phyloP scores from a whole-genome alignment of 2,113 vertebrate species.

The Hippocampus zosterae region DNA sequence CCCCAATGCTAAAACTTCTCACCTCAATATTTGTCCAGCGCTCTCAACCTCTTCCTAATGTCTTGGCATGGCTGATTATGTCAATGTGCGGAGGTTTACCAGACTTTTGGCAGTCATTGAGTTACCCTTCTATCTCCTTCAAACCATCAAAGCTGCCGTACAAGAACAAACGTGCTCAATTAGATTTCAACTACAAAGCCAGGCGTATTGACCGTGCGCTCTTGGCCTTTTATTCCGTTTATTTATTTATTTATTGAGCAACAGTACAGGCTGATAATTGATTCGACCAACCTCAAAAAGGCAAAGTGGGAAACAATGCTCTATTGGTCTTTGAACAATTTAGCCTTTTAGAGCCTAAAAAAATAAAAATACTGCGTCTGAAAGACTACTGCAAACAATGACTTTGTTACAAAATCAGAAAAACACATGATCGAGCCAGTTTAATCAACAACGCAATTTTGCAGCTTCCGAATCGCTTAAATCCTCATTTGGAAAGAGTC shows the following conservation, averaged over 20 bases:
- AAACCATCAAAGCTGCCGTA: background rate
- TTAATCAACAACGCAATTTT: too few relatives aligned
- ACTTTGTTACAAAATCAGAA: too few relatives aligned
- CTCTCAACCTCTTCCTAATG: background rate
- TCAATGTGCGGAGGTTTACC: background rate
- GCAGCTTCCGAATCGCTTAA: too few relatives aligned
- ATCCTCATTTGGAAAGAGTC: too few relatives aligned
- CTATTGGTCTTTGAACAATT: background rate
- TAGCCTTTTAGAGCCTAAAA: too few relatives aligned
- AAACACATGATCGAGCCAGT: too few relatives aligned
- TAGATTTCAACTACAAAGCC: background rate
- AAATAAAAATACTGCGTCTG: background rate
- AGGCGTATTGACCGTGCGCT: background rate
- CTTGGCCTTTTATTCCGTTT: background rate
- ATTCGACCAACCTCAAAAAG: background rate
- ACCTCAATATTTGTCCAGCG: background rate
- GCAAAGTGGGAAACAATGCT: background rate
- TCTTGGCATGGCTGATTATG: background rate
- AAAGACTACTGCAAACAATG: too few relatives aligned
- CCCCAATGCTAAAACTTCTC: background rate
- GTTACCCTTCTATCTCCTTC: background rate
- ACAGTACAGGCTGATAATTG: background rate
- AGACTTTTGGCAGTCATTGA: background rate
- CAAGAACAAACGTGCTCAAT: conserved; percentile 6
- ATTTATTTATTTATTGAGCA: background rate